A percentile compares a stretch with the other conserved stretches of the same genome.
Conservation (phyloP, 37 sponge, comb jelly and placozoan genomes). For the Spongilla lacustris region DNA sequence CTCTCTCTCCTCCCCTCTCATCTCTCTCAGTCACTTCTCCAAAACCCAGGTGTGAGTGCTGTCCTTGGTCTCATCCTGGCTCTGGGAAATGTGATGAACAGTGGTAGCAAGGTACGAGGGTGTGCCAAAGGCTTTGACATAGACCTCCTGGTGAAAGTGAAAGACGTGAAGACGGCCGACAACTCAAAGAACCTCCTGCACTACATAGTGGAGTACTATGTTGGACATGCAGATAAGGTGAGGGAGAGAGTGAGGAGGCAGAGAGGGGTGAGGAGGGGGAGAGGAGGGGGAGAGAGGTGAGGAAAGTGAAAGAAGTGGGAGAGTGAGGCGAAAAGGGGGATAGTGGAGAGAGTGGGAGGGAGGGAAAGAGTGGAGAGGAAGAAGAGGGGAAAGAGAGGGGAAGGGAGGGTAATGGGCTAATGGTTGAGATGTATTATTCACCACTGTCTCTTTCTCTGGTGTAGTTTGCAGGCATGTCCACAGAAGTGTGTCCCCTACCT, state of each 20-base stretch:
- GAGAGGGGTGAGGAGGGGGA: not conserved
- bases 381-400: too few relatives aligned
- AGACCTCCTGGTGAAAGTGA: slow-evolving; percentile 32
- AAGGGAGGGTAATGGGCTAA: not conserved
- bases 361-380: too few relatives aligned
- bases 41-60: not conserved
- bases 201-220: slow-evolving; percentile 24
- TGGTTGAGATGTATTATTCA: not conserved
- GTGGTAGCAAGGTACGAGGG: slow-evolving; percentile 27
- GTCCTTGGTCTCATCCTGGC: slow-evolving; percentile 36
- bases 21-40: not conserved
- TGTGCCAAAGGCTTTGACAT: slow-evolving; percentile 43
- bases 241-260: not conserved
- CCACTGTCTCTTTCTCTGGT: too few relatives aligned
- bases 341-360: too few relatives aligned
- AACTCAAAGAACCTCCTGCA: slow-evolving; percentile 28
- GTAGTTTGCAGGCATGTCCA: slow-evolving; percentile 21
- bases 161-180: slow-evolving; percentile 35
- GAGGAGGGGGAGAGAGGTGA: too few relatives aligned
- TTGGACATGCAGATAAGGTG: slow-evolving; percentile 12
- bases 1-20: too few relatives aligned
- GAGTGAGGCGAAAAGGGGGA: too few relatives aligned
- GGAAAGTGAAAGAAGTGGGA: too few relatives aligned
- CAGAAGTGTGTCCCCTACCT: slow-evolving; percentile 24
- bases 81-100: slow-evolving; percentile 52